A percentile compares a stretch with the other conserved stretches of the same genome.
These are phyloP conservation scores for Calycopis cecrops DNA, from an alignment of 1,140 invertebrate species.

Conservation along the genomic window DNA sequence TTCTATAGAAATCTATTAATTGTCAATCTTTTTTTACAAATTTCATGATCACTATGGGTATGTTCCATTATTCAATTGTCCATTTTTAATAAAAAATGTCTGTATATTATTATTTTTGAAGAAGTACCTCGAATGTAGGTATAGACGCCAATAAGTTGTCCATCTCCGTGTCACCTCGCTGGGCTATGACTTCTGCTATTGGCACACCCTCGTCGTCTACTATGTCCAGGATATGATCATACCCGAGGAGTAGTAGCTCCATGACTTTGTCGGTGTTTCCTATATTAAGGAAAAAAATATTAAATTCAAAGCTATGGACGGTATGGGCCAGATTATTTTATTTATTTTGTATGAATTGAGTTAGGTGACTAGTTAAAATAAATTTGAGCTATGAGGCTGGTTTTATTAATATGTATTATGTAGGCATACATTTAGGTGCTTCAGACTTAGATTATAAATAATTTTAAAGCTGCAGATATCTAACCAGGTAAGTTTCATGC, in stretches of 20 bases:
- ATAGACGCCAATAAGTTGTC: slow-evolving; percentile 80
- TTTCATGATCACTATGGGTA: no score
- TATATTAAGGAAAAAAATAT: slow-evolving; percentile 58
- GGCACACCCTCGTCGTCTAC: slow-evolving; percentile 80
- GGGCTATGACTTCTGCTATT: slow-evolving; percentile 81
- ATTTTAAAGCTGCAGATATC: no score
- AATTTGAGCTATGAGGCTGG: no score
- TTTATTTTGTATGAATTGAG: no score
- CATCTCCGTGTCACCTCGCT: slow-evolving; percentile 79
- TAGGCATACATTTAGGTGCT: no score
- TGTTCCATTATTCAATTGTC: no score
- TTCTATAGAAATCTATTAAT: no score
- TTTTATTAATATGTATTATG: no score
- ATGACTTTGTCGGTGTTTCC: slow-evolving; percentile 86
- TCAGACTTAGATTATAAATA: no score
- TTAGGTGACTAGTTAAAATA: no score
- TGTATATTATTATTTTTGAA: not conserved
- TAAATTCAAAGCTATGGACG: not conserved
- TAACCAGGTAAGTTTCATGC: no score
- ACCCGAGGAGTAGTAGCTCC: slow-evolving; percentile 87
- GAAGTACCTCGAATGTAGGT: slow-evolving; percentile 82
- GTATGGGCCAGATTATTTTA: no score
- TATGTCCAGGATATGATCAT: slow-evolving; percentile 90
- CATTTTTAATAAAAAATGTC: not conserved
- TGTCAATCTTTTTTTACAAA: not conserved